Evolutionary conservation across 2,888 invertebrate genomes (phyloP).

Genomic region (Prosopocoilus inquinatus): DNA sequence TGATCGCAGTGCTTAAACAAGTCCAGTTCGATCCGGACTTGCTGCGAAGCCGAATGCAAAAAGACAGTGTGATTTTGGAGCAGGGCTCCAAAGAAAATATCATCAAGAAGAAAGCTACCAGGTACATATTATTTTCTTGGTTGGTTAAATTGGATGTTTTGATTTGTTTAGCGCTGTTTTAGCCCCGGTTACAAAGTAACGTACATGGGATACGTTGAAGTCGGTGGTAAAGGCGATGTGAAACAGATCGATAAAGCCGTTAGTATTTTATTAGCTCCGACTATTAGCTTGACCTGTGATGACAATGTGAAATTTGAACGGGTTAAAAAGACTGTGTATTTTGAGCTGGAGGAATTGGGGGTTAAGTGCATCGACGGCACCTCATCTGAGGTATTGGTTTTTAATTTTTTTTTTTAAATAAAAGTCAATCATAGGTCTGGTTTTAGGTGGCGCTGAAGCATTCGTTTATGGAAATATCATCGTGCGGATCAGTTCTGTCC

Average conservation of each 20-base stretch:
- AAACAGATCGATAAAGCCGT: slow-evolving; percentile 56
- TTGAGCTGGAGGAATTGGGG: slow-evolving; percentile 57
- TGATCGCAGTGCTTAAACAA: slow-evolving; percentile 42
- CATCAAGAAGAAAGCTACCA: too few species aligned
- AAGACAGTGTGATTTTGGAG: not conserved
- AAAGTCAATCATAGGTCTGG: slow-evolving; percentile 1
- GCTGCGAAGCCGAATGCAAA: slow-evolving; percentile 11
- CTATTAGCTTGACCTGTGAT: slow-evolving; percentile 29
- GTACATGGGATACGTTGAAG: slow-evolving; percentile 53
- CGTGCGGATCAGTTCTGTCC: slow-evolving; percentile 59
- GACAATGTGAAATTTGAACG: slow-evolving; percentile 20
- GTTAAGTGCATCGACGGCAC: slow-evolving; percentile 49
- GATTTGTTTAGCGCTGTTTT: slow-evolving; percentile 7
- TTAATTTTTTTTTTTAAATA: too few species aligned
- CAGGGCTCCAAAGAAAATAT: too few species aligned
- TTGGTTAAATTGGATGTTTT: not conserved
- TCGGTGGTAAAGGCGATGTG: slow-evolving; percentile 54
- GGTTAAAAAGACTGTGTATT: slow-evolving; percentile 43
- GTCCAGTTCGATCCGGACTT: slow-evolving; percentile 38
- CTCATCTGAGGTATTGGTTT: slow-evolving; percentile 44
- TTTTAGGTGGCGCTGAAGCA: slow-evolving; percentile 56
- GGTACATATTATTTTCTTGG: not conserved
- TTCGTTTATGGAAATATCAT: slow-evolving; percentile 64
- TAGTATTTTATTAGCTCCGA: slow-evolving; percentile 38
- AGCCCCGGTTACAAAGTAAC: slow-evolving; percentile 50